These are phyloP conservation scores for Cheirogaleus medius DNA, from an alignment of 2,113 vertebrate genomes.

Conservation along the genomic window DNA sequence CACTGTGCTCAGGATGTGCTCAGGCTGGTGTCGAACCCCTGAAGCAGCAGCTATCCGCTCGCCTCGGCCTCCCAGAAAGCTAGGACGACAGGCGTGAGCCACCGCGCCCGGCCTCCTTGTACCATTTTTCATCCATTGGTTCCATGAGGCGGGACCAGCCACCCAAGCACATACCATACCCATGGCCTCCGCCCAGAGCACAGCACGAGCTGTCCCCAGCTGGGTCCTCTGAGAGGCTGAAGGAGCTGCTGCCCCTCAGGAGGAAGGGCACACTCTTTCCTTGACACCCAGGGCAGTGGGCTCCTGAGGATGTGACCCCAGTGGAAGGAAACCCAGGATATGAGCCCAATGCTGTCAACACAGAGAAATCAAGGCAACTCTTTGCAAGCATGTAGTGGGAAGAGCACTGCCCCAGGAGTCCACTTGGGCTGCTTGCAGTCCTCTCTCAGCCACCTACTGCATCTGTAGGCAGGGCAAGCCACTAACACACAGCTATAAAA, in stretches of 20 bases:
- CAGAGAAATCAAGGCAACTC: not conserved
- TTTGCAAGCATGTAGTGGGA: not conserved
- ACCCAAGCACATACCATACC: not conserved
- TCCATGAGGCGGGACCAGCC: not conserved
- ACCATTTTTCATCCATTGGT: not conserved
- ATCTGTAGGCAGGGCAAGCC: not conserved
- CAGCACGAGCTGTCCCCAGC: not conserved
- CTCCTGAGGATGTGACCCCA: not conserved
- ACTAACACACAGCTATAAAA: not conserved
- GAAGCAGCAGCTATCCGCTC: too few relatives aligned
- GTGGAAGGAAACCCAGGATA: not conserved
- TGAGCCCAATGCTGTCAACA: not conserved
- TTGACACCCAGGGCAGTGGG: not conserved
- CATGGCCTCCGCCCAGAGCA: not conserved
- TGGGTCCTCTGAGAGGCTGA: not conserved
- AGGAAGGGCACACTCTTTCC: not conserved
- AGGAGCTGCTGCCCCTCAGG: not conserved
- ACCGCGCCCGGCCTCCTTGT: too few relatives aligned
- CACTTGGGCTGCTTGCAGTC: not conserved
- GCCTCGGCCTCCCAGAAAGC: too few relatives aligned
- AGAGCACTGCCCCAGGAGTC: not conserved
- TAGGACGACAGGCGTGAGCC: too few relatives aligned
- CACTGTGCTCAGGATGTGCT: too few relatives aligned
- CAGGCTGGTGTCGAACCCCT: too few relatives aligned
- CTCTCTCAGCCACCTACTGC: accelerated